Base-by-base conservation (phyloP, 2,888 invertebrate species). In the Drosophila birchii region DNA sequence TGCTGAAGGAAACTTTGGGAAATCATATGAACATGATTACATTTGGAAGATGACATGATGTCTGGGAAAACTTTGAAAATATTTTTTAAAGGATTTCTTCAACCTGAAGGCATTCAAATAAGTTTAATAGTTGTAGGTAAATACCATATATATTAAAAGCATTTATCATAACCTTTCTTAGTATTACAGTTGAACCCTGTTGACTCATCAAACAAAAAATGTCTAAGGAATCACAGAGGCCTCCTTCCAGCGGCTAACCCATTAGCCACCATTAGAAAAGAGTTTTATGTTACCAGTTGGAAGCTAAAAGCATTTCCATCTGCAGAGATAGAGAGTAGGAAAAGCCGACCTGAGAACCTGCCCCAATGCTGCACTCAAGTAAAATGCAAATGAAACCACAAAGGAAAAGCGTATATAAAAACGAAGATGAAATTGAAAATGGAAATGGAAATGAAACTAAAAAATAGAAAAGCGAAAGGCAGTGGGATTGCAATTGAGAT, bases 221-320 rank as follows among this genome's bases (percentile, higher is more conserved):
- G 23, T 39, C 38, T n/a, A 44, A 34, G 53, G 16, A 32, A 62
- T 34, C 53, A n/a, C 49, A 32, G 47, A 47, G 68, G 47, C 68
- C 55, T 34, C 55, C 16, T 29, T 18, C 53, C 29, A 53, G 44
- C 49, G 55, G 54, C 32, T 59, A 58, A 54, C 61, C 86, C 86
- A 83, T 83, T 86, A 88, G 71, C 55, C 43, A 57, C 84, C 69
- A 80, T 88, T 86, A 86, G 70, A 67, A 51, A 53, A 49, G 43
- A 69, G 80, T 86, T 68, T 88, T 71, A 59, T 80, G 71, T 83
- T 88, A 80, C 86, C 62, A 57, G 67, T 73, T 51, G 11, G 20
- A 36, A 44, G 68, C 75, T 59, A 55, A 75, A 73, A 73, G 76
- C 77, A 59, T 55, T 51, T 70, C 53, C 39, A 39, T 32, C 12